Evolutionary conservation across 2,797 vertebrate species (phyloP), one percentile per base, ranked within the genome.

Genomic region (Lagocephalus sceleratus): DNA sequence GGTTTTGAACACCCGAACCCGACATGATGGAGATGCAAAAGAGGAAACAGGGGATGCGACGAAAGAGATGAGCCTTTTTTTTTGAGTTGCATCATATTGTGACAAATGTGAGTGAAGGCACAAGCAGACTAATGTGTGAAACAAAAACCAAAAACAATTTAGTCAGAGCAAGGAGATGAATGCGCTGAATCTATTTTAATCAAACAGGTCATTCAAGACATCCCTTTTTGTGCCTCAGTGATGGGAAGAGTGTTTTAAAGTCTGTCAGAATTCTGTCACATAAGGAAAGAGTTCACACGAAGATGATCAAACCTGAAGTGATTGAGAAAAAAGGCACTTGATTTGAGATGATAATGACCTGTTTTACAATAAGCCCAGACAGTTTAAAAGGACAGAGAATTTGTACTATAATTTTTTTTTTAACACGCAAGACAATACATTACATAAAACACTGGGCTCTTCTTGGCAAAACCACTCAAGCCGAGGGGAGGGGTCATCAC

Each of bases 1-100:
- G 70, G 78, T 84, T 69, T 62, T 60, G 70, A 78, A 63, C 59
- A 40, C 15, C 66, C 60, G 56, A 74, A 63, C 75, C 47, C 50
- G 51, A 61, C 47, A 53, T 57, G 52, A 68, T 19, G 19, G 45
- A 49, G 45, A 41, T 45, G 46, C 56, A 61, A 78, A 73, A 81
- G 45, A 20, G 56, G 55, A 20, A 45, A 62, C 44, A 16, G 35
- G 68, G 68, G 70, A 74, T 51, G 53, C 20, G 50, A 72, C 60
- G 79, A 54, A 47, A 63, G 55, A 51, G 45, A 69, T 50, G 41
- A 66, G 51, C 32, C 46, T 22, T 0, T 0, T 56, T n/a, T 59
- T 15, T 54, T 63, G 39, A 66, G 58, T 17, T 6, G n/a, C 1
- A n/a, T 15, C 17, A 26, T 5, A 20, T 51, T 63, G 71, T 2